phyloP scores from a whole-genome alignment of 2,888 invertebrate species.

The Torymus tubicola region DNA sequence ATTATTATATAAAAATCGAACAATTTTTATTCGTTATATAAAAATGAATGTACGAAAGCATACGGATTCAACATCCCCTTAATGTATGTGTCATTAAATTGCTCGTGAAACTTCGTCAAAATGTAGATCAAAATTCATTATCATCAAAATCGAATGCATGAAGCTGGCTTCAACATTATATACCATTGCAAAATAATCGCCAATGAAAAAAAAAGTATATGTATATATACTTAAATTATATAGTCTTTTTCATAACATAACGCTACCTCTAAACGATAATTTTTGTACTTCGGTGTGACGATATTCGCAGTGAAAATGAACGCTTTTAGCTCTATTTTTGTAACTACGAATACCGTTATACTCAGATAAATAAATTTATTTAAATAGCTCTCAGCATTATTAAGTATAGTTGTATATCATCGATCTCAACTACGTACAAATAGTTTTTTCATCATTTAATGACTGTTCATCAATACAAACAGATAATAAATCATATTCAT shows the following conservation, averaged over 20 bases:
- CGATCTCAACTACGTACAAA: constrained; percentile 7
- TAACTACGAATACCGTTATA: constrained; percentile 4
- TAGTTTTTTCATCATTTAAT: constrained; percentile 31
- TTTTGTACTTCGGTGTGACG: constrained; percentile 16
- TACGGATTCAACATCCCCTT: too few species aligned
- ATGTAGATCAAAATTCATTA: too few species aligned
- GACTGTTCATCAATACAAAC: constrained; percentile 27
- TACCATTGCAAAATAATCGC: too few species aligned
- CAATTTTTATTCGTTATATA: too few species aligned
- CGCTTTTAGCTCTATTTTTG: constrained; percentile 11
- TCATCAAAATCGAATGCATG: background rate
- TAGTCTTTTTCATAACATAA: constrained; percentile 14
- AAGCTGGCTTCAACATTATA: constrained; percentile 13
- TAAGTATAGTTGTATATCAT: constrained; percentile 19
- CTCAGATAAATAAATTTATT: constrained; percentile 14
- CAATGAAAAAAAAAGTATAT: too few species aligned
- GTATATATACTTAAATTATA: too few species aligned
- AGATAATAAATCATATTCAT: constrained; percentile 46
- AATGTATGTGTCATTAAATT: too few species aligned
- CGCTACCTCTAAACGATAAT: constrained; percentile 25
- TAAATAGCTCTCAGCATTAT: constrained; percentile 12
- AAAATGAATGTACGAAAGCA: too few species aligned
- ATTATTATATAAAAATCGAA: background rate
- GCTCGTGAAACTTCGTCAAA: too few species aligned
- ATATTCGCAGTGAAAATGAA: background rate